A percentile compares a stretch with the other conserved stretches of the same genome.
Evolutionary conservation across 1,140 invertebrate species (phyloP).

Genomic region (Bacillus rossius): DNA sequence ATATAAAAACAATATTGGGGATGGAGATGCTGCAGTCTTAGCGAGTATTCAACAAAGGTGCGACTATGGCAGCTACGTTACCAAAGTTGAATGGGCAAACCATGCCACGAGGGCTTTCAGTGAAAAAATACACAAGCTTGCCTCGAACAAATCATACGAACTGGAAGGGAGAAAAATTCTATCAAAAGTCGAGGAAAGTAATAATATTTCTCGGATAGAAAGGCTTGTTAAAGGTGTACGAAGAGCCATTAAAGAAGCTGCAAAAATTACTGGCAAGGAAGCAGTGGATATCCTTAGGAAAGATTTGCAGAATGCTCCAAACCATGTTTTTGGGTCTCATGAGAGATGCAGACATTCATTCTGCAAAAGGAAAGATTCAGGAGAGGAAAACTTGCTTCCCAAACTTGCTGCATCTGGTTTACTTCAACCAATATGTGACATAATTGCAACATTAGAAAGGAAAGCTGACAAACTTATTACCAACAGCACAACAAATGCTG

Average conservation of each 20-base stretch:
- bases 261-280: too few species aligned
- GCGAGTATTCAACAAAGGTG: too few species aligned
- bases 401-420: not conserved
- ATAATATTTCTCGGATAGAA: too few species aligned
- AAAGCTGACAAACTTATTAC: not conserved
- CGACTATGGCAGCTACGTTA: not conserved
- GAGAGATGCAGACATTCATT: not conserved
- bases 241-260: too few species aligned
- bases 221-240: too few species aligned
- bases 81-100: not conserved
- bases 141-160: not conserved
- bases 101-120: not conserved
- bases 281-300: not conserved
- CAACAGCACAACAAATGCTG: not conserved
- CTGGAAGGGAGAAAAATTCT: not conserved
- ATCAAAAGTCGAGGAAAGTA: not conserved
- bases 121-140: not conserved
- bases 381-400: not conserved
- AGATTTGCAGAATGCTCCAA: not conserved
- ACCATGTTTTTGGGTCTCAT: conserved; percentile 4
- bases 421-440: not conserved
- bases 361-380: conserved; percentile 4
- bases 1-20: too few species aligned
- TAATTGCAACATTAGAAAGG: not conserved
- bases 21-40: too few species aligned